Percentiles rank a stretch among this genome's conserved stretches.
These are phyloP conservation scores for Cricetomys ansorgei DNA, from an alignment of 2,113 vertebrate species.

Conservation along the genomic window DNA sequence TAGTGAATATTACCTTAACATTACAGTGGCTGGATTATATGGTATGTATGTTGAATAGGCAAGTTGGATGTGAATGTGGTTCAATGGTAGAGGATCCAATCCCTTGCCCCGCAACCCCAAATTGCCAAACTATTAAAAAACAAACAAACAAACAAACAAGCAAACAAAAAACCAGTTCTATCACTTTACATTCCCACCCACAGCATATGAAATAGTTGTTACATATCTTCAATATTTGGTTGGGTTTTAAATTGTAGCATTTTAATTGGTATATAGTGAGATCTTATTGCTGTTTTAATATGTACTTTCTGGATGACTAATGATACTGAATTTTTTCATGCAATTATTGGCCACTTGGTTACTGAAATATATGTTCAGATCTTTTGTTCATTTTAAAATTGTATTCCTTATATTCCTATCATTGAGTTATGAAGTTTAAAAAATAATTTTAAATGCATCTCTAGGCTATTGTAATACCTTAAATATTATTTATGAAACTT, in stretches of 20 bases:
- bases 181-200: not conserved
- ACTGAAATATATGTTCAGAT: not conserved
- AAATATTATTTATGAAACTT: not conserved
- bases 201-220: not conserved
- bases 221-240: not conserved
- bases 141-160: too few species aligned
- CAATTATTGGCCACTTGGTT: slow-evolving; percentile 33
- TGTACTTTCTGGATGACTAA: slow-evolving; percentile 32
- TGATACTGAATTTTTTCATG: not conserved
- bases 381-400: slow-evolving; percentile 18
- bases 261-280: not conserved
- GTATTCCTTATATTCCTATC: not conserved
- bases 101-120: not conserved
- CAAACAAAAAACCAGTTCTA: not conserved
- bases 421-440: not conserved
- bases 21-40: not conserved
- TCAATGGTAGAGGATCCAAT: not conserved
- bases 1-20: not conserved
- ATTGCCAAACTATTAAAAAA: not conserved
- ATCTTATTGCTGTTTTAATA: not conserved
- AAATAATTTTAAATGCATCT: not conserved
- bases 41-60: not conserved
- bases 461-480: not conserved
- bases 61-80: not conserved
- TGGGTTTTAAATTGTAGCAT: not conserved